These are phyloP conservation scores for Exephanes ischioxanthus DNA, from an alignment of 2,888 invertebrate species.

Conservation along the genomic window DNA sequence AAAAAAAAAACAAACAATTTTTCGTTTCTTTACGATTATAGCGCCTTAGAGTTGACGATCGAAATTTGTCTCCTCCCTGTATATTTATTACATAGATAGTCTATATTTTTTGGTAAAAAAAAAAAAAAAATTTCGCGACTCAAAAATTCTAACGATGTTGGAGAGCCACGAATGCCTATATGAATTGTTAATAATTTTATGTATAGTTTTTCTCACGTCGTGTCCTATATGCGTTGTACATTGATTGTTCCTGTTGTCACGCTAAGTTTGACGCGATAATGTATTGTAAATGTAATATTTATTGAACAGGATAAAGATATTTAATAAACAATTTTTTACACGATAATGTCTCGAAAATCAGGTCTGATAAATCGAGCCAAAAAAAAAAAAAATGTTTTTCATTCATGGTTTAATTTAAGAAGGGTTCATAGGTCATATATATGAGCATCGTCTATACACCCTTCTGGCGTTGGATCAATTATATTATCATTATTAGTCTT, in stretches of 20 bases:
- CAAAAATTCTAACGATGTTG: conserved; percentile 39
- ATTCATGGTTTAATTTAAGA: no score
- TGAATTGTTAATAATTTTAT: conserved; percentile 58
- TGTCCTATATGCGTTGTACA: conserved; percentile 45
- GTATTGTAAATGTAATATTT: conserved; percentile 65
- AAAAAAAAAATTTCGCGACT: conserved; percentile 55
- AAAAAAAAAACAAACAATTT: not conserved
- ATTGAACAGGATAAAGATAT: conserved; percentile 59
- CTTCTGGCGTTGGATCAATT: no score
- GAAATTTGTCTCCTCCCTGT: not conserved
- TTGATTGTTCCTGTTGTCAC: conserved; percentile 32
- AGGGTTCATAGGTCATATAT: no score
- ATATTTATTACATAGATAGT: conserved; percentile 9
- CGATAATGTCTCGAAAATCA: conserved; percentile 4
- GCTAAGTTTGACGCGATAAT: conserved; percentile 32
- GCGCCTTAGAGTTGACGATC: not conserved
- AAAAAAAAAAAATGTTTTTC: no score
- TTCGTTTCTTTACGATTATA: conserved; percentile 4
- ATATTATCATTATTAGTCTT: no score
- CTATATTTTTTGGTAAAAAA: conserved; percentile 81
- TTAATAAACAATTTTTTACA: conserved; percentile 67
- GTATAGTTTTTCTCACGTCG: conserved; percentile 42
- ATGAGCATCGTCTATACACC: no score
- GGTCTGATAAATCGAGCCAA: not conserved
- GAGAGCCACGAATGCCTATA: conserved; percentile 21